Evolutionary conservation across 2,797 vertebrate genomes (phyloP).

Genomic region (Anisognathus igniventris): DNA sequence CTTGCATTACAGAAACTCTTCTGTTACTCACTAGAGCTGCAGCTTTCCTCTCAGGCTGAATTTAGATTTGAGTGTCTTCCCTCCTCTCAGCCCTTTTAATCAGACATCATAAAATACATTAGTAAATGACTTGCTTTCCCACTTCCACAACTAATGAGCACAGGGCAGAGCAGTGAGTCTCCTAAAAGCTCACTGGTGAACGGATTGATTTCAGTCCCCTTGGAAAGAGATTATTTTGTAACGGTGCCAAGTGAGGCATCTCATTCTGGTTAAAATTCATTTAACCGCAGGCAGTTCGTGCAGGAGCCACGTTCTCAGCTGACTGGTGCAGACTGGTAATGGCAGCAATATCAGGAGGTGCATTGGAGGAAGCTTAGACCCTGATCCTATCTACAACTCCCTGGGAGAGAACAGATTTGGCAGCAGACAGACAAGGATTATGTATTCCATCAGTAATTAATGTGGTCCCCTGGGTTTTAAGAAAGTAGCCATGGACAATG

Average conservation of each 20-base stretch:
- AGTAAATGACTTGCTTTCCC: not conserved
- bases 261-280: not conserved
- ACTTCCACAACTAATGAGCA: not conserved
- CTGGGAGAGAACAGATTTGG: not conserved
- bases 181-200: not conserved
- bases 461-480: not conserved
- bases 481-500: not conserved
- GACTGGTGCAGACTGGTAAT: not conserved
- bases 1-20: not conserved
- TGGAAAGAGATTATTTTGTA: not conserved
- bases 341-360: not conserved
- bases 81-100: not conserved
- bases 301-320: not conserved
- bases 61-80: not conserved
- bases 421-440: not conserved
- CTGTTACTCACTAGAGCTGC: not conserved
- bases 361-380: not conserved
- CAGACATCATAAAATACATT: not conserved
- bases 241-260: not conserved
- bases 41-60: not conserved
- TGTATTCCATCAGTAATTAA: not conserved
- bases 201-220: not conserved
- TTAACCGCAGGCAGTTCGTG: accelerated
- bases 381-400: not conserved
- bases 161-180: not conserved